Percentiles rank a stretch among this genome's conserved stretches.
These are phyloP conservation scores for Takifugu ocellatus DNA, from an alignment of 2,797 vertebrate species.

Conservation along the genomic window DNA sequence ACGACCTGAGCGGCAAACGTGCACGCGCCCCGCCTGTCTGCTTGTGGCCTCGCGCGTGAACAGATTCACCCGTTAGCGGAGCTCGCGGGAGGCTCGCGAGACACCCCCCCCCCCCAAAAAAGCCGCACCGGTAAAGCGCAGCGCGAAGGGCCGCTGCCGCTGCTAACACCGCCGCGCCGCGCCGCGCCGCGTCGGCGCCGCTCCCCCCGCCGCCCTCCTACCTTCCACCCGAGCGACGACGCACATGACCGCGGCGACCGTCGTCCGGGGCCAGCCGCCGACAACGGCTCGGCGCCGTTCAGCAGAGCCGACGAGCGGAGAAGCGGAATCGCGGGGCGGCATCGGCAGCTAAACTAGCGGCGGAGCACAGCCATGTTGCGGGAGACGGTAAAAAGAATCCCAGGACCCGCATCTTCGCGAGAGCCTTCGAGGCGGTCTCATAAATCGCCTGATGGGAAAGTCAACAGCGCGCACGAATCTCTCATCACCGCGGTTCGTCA, in stretches of 20 bases:
- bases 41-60: constrained; percentile 15
- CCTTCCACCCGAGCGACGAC: constrained; percentile 66
- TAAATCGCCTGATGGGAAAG: constrained; percentile 68
- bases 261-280: constrained; percentile 13
- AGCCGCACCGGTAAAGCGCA: not conserved
- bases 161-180: constrained; percentile 45
- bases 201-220: constrained; percentile 24
- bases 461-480: not conserved
- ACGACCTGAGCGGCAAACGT: constrained; percentile 12
- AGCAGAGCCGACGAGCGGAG: constrained; percentile 10
- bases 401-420: constrained; percentile 64
- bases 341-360: constrained; percentile 36
- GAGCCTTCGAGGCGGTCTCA: constrained; percentile 58
- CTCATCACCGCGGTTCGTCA: not conserved
- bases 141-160: constrained; percentile 3
- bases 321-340: constrained; percentile 1
- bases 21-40: constrained; percentile 20
- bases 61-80: constrained; percentile 14
- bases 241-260: constrained; percentile 46
- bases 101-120: constrained; percentile 1
- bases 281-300: constrained; percentile 13
- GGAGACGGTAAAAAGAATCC: constrained; percentile 33
- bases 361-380: constrained; percentile 63
- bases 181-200: constrained; percentile 40
- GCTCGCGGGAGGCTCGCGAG: constrained; percentile 2